A percentile compares a stretch with the other conserved stretches of the same genome.
Evolutionary conservation across 2,113 vertebrate genomes (phyloP).

Genomic region (Dolichallabes microphthalmus): DNA sequence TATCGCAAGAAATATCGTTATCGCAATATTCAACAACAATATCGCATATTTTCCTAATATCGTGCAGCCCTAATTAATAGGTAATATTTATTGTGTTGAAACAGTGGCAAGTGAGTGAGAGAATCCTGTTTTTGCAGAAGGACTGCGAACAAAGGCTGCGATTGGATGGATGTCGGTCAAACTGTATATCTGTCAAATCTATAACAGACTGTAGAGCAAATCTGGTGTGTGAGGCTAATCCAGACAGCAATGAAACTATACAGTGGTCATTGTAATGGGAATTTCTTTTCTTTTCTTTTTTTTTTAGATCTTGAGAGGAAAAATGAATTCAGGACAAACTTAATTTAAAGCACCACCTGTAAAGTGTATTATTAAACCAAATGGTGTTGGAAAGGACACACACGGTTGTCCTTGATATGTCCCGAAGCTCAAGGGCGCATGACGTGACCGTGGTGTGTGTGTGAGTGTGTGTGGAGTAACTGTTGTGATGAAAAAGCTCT

Average conservation of each 20-base stretch:
- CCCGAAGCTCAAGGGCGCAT: neutral
- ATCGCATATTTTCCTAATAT: no score
- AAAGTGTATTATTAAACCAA: neutral
- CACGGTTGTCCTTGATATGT: neutral
- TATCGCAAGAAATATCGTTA: no score
- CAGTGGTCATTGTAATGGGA: neutral
- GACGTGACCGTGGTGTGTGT: constrained; percentile 4
- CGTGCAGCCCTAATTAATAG: no score
- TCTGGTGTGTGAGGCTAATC: neutral
- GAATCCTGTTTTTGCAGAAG: neutral
- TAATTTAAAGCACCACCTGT: neutral
- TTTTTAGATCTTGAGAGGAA: neutral
- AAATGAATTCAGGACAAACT: neutral
- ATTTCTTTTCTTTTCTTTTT: no score
- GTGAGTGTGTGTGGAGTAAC: constrained; percentile 51
- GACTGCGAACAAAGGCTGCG: neutral
- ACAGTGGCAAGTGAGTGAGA: no score
- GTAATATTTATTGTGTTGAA: no score
- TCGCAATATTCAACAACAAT: no score
- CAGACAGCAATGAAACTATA: neutral
- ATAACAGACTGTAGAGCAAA: neutral
- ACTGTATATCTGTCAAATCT: neutral
- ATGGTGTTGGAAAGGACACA: neutral
- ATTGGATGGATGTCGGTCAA: neutral
- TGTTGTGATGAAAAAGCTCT: constrained; percentile 65